These are phyloP conservation scores for Zosterops lateralis DNA, from an alignment of 2,113 vertebrate species.

Conservation along the genomic window DNA sequence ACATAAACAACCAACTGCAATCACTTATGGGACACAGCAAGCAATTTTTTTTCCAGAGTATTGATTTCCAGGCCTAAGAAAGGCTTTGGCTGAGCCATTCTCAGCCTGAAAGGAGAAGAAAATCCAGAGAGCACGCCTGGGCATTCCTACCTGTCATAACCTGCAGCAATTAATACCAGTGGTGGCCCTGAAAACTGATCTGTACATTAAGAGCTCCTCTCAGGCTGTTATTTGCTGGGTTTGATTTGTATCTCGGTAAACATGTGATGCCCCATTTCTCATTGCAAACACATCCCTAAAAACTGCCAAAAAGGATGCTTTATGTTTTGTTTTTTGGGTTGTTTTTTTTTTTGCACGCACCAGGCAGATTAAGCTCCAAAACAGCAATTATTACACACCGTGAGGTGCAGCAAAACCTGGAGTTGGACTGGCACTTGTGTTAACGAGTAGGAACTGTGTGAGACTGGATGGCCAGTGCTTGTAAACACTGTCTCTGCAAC, in stretches of 20 bases:
- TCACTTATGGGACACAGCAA: neutral
- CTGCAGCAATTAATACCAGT: neutral
- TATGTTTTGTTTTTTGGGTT: no score
- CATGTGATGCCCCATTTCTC: neutral
- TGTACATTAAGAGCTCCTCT: neutral
- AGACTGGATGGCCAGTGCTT: neutral
- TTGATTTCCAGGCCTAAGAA: slow-evolving; percentile 14
- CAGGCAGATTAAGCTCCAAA: neutral
- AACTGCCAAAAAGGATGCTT: neutral
- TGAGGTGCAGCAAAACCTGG: neutral
- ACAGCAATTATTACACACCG: neutral
- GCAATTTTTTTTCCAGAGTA: neutral
- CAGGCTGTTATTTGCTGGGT: neutral
- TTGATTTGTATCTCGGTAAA: neutral
- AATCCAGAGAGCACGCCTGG: neutral
- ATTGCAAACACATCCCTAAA: neutral
- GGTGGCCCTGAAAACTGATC: neutral
- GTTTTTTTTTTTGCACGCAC: neutral
- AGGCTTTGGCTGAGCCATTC: neutral
- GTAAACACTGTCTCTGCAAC: slow-evolving; percentile 23
- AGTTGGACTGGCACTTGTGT: neutral
- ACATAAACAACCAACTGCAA: neutral
- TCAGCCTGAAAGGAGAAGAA: neutral
- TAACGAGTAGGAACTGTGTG: neutral
- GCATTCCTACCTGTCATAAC: slow-evolving; percentile 42